Conservation (phyloP, 2,888 invertebrate species). For the Stegana nigrithorax region DNA sequence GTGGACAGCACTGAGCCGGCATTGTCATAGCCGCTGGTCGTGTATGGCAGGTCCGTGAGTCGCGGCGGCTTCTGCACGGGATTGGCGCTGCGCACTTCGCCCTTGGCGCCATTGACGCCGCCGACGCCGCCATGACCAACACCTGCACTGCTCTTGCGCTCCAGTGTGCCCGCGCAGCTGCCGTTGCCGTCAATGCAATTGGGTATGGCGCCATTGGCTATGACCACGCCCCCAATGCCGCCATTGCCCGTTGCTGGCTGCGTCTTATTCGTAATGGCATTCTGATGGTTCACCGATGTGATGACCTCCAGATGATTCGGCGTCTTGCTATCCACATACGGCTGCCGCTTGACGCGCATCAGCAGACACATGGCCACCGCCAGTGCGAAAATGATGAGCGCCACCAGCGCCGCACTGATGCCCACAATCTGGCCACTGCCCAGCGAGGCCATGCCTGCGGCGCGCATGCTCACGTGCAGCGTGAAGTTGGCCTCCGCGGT, state of each 20-base stretch:
- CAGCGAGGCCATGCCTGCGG: slow-evolving; percentile 83
- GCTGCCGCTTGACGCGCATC: slow-evolving; percentile 79
- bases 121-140: slow-evolving; percentile 21
- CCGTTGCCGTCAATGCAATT: slow-evolving; percentile 52
- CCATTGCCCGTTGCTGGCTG: slow-evolving; percentile 68
- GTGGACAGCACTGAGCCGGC: slow-evolving; percentile 76
- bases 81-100: slow-evolving; percentile 70
- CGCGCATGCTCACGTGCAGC: slow-evolving; percentile 81
- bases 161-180: slow-evolving; percentile 39
- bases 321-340: slow-evolving; percentile 81
- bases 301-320: slow-evolving; percentile 80
- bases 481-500: slow-evolving; percentile 91
- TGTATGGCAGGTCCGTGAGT: slow-evolving; percentile 76
- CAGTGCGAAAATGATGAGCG: slow-evolving; percentile 81
- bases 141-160: slow-evolving; percentile 47
- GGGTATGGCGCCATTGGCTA: slow-evolving; percentile 72
- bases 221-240: slow-evolving; percentile 71
- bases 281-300: slow-evolving; percentile 73
- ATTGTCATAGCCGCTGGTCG: slow-evolving; percentile 78
- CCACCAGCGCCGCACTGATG: slow-evolving; percentile 83
- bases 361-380: slow-evolving; percentile 80
- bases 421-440: slow-evolving; percentile 89
- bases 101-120: slow-evolving; percentile 26
- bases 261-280: slow-evolving; percentile 70
- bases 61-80: slow-evolving; percentile 81